Base-by-base conservation (phyloP, 2,888 invertebrate species). In the Hylaea fasciaria region DNA sequence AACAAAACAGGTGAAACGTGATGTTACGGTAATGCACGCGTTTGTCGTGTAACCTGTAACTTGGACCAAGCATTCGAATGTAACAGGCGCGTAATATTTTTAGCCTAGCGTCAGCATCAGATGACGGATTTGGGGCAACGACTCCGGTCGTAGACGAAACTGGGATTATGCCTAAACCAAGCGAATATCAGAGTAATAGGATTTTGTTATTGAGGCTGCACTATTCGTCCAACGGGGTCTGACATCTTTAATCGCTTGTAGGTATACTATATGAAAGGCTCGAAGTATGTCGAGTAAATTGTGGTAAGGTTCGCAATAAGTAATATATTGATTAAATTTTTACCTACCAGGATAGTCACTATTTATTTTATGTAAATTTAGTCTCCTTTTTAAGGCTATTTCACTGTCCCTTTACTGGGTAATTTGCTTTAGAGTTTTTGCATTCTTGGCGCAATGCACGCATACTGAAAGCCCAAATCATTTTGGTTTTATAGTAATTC, bases 111-210 rank as follows among this genome's bases (percentile, higher is more conserved):
- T 74, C 67, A 67, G 68, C 72, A 68, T 70, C 72, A 70, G 69
- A 72, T 68, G 52, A 63, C 66, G 74, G 70, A 86, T 84, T 80
- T 84, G 74, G 86, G 82, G 69, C 86, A 84, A 77, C 78, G 81
- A 77, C 74, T 74, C 74, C 72, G 7, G 4, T 41, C 65, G 77
- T 74, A 72, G 75, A 72, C 69, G 75, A 74, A 71, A 74, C 70
- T 73, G 60, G 71, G 70, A 70, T 69, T 68, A 32, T 69, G 56
- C 62, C 60, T 66, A 66, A 56, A 55, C 41, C 57, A 57, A 63
- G 47, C 49, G 41, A 62, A 67, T 45, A 54, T 53, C 43, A 1
- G 39, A 13, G 55, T 71, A 71, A 70, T 72, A 67, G 66, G 68
- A 55, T 59, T 63, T 63, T 65, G 45, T 40, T 50, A 43, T 41